Evolutionary conservation across 2,113 vertebrate genomes (phyloP), one percentile per base, ranked within the genome.

Genomic region (Gobiocypris rarus): DNA sequence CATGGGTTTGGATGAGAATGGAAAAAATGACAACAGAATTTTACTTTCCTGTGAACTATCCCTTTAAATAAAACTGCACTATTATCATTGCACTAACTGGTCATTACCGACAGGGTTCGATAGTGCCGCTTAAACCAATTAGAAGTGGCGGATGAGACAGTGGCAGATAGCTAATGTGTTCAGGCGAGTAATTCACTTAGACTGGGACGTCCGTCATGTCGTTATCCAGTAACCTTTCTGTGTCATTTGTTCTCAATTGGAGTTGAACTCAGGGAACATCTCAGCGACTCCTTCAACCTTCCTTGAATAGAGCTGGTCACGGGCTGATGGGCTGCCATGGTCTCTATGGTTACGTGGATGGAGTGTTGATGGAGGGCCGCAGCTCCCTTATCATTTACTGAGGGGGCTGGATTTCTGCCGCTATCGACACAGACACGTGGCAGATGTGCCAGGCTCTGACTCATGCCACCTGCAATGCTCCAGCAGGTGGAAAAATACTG

Each of bases 271-370:
- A 1, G 9, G 22, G 38, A 77, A 58, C 28, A 56, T 75, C 28
- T 77, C 75, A 24, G 70, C 63, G n/a, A 81, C 63, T 38, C 83
- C 85, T 67, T 86, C 75, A 69, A 74, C 61, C 24, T 77, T 13
- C 48, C 50, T 87, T 80, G 17, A 88, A 88, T 85, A 83, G 73
- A 79, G 65, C 81, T 56, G 4, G 34, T 78, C 52, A 56, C 65
- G 13, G 45, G 59, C 77, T 89, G 75, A 88, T 85, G 85, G 87
- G 91, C 67, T 88, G 75, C 85, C 85, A 54, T 84, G 84, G 91
- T 93, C 80, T 89, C 91, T 89, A 92, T 93, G 90, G 92, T 82
- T 92, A 93, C 92, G 6, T 52, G 77, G 85, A 83, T 59, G 75
- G 75, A 80, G 83, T 89, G 80, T 81, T 43, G 79, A 89, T 84